phyloP scores from a whole-genome alignment of 23 tunicate genomes.

The Halocynthia roretzi region DNA sequence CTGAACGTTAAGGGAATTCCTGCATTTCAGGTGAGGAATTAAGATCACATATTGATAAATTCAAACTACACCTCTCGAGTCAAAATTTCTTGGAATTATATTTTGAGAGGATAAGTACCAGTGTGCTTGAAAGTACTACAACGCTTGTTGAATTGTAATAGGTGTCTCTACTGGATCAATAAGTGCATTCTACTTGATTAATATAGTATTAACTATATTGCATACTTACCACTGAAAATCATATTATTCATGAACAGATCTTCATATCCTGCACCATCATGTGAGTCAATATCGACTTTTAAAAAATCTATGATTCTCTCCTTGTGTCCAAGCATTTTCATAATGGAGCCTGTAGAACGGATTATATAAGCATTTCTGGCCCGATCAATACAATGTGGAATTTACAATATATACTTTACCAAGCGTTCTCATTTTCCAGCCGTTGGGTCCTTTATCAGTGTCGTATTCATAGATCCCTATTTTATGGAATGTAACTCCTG shows the following conservation, averaged over 20 bases:
- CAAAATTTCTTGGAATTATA: no score
- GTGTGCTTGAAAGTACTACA: no score
- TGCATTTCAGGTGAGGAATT: no score
- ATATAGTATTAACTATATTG: no score
- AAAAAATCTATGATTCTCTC: constrained; percentile 42
- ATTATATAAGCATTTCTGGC: background rate
- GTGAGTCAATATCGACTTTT: constrained; percentile 52
- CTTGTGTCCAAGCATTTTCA: constrained; percentile 47
- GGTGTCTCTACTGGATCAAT: no score
- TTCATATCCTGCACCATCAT: constrained; percentile 40
- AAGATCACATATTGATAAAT: no score
- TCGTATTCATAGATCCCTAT: constrained; percentile 43
- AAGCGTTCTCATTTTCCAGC: constrained; percentile 60
- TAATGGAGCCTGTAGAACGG: constrained; percentile 23
- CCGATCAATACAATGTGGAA: background rate
- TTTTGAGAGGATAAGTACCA: no score
- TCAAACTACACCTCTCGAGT: no score
- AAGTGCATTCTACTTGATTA: no score
- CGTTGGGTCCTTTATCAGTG: constrained; percentile 24
- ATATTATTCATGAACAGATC: background rate
- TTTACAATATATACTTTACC: constrained; percentile 5
- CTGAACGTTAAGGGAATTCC: no score
- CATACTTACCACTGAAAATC: no score
- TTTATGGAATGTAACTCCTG: constrained; percentile 41
- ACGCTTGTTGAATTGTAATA: no score